phyloP scores from a whole-genome alignment of 2,888 invertebrate genomes.

The Tenthredo livida region DNA sequence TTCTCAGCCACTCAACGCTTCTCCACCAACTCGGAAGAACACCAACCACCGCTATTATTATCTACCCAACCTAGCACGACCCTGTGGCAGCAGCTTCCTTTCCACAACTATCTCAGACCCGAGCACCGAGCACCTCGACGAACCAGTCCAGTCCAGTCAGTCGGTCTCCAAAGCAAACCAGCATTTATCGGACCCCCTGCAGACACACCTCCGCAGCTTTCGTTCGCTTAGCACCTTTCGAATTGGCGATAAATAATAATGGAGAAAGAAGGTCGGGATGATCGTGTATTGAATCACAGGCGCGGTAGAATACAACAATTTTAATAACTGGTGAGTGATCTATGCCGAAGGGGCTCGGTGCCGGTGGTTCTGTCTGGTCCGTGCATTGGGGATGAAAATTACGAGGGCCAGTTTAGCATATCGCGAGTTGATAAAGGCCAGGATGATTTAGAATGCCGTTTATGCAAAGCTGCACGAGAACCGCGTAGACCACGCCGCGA shows the following conservation, averaged over 20 bases:
- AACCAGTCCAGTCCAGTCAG: background rate
- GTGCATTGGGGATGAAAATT: slow-evolving; percentile 37
- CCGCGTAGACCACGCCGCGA: slow-evolving; percentile 23
- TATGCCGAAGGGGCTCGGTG: background rate
- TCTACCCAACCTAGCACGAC: slow-evolving; percentile 39
- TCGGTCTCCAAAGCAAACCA: slow-evolving; percentile 16
- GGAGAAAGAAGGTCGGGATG: background rate
- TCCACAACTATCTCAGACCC: slow-evolving; percentile 43
- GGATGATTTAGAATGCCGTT: slow-evolving; percentile 51
- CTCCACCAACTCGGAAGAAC: slow-evolving; percentile 43
- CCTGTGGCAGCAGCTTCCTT: slow-evolving; percentile 33
- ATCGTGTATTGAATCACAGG: slow-evolving; percentile 3
- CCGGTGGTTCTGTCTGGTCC: slow-evolving; percentile 28
- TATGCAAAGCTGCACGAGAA: slow-evolving; percentile 50
- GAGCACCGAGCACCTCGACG: slow-evolving; percentile 1
- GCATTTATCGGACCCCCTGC: slow-evolving; percentile 24
- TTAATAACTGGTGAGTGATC: slow-evolving; percentile 33
- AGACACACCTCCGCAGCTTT: slow-evolving; percentile 32
- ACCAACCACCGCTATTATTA: slow-evolving; percentile 45
- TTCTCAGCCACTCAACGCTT: slow-evolving; percentile 49
- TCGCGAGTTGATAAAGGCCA: slow-evolving; percentile 48
- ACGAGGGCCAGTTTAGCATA: slow-evolving; percentile 48
- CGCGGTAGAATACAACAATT: background rate
- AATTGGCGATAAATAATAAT: background rate
- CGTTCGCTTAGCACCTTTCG: slow-evolving; percentile 16